Evolutionary conservation across 1,140 invertebrate genomes (phyloP), one percentile per base, ranked within the genome.

Genomic region (Aphelenchoides besseyi): DNA sequence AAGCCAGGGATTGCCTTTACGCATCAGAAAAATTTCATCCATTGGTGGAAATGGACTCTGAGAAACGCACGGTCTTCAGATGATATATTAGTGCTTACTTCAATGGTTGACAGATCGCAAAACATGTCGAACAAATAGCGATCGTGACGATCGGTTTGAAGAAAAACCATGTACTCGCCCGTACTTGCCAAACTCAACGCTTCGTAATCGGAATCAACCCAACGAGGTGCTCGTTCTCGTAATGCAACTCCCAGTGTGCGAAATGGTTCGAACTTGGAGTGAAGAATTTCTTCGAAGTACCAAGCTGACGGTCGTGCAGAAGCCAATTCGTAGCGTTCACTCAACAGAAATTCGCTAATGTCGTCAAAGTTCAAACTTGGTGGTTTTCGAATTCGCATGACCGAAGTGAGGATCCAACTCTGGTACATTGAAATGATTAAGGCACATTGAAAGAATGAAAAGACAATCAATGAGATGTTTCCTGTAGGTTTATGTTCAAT

Each of bases 21-120:
- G 55, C 55, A 59, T 59, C 55, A 59, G 5, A 59, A 59, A 59
- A 5, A 23, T 59, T 33, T 59, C 55, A 16, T 59, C 18, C 32
- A 29, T 28, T 33, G 5, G 5, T 5, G 55, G 55, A 33, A 59
- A 59, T 12, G 55, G 55, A 33, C 5, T 8, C 55, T 59, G 55
- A 12, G 23, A 59, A 8, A 8, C 41, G 12, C 12, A 48, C 5
- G 5, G 5, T 28, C 5, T 29, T 59, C 23, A 59, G 23, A 29
- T 8, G 18, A 5, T 8, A 33, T 12, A 59, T 59, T 59, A 8
- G 5, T 8, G 18, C 16, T 5, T 33, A 59, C 55, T 18, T 59
- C 26, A 59, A 59, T 23, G 5, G 55, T 59, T 28, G 5, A 5
- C 55, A 59, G 23, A 8, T 59, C 55, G 18, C 55, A 59, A 33